Evolutionary conservation across 2,113 vertebrate genomes (phyloP).

Genomic region (Sigmodon hispidus): DNA sequence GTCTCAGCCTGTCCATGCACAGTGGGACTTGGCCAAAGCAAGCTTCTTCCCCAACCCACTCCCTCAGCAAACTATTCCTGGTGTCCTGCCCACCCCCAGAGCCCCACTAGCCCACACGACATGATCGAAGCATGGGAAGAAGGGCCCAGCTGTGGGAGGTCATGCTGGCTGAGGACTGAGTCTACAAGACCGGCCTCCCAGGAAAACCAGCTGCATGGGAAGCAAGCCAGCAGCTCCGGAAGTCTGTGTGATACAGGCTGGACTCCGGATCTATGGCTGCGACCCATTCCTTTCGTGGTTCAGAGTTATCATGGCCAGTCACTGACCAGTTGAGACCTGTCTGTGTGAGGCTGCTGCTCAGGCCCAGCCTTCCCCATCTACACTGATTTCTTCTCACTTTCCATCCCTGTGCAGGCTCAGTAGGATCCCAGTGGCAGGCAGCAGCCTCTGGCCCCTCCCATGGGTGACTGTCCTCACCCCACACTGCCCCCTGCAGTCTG

Average conservation of each 20-base stretch:
- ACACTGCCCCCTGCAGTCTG: background rate
- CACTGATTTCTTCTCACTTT: too few relatives aligned
- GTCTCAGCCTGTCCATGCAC: rapidly evolving
- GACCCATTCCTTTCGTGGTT: background rate
- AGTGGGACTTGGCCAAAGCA: background rate
- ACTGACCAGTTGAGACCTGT: background rate
- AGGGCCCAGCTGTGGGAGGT: slow-evolving; percentile 32
- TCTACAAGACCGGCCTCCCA: background rate
- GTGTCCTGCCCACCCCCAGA: background rate
- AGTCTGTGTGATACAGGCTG: background rate
- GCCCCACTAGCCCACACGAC: background rate
- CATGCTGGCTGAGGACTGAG: background rate
- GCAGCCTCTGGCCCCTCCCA: background rate
- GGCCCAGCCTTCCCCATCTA: background rate
- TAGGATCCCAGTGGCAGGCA: background rate
- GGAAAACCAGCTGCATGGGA: slow-evolving; percentile 44
- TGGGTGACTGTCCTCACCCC: background rate
- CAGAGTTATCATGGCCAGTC: background rate
- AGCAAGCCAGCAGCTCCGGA: background rate
- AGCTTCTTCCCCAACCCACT: background rate
- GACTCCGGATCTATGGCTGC: background rate
- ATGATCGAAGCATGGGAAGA: background rate
- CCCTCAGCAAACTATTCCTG: background rate
- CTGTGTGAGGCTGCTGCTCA: background rate
- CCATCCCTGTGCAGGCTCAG: background rate